A percentile compares a stretch with the other conserved stretches of the same genome.
Evolutionary conservation across 2,113 vertebrate genomes (phyloP).

Genomic region (Miniopterus natalensis): DNA sequence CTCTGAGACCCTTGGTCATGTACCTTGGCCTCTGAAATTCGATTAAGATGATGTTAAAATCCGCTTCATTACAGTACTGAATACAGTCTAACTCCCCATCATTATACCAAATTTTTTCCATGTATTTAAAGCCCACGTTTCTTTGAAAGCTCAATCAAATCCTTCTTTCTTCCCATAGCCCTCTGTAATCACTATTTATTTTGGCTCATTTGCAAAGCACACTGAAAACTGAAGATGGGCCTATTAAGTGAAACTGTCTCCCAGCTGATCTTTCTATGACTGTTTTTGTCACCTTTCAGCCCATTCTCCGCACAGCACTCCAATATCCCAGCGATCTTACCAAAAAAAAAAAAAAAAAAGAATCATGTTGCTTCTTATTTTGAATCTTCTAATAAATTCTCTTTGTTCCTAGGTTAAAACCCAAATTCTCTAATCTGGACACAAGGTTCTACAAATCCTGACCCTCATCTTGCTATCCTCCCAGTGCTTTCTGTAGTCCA

Average conservation of each 20-base stretch:
- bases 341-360: neutral
- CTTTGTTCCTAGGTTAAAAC: slow-evolving; percentile 8
- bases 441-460: neutral
- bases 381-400: neutral
- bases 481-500: neutral
- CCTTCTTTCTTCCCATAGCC: neutral
- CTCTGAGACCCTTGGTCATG: neutral
- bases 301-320: neutral
- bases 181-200: neutral
- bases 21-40: neutral
- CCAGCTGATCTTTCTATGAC: neutral
- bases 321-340: neutral
- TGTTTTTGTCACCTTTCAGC: neutral
- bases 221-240: neutral
- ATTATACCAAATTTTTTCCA: neutral
- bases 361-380: neutral
- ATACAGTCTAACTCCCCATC: neutral
- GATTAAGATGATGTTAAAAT: neutral
- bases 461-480: neutral
- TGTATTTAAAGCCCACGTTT: neutral
- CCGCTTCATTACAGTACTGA: neutral
- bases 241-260: neutral
- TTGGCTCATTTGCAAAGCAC: neutral
- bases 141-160: slow-evolving; percentile 25
- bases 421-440: neutral